Evolutionary conservation across 2,888 invertebrate genomes (phyloP).

Genomic region (Stenodema calcarata): DNA sequence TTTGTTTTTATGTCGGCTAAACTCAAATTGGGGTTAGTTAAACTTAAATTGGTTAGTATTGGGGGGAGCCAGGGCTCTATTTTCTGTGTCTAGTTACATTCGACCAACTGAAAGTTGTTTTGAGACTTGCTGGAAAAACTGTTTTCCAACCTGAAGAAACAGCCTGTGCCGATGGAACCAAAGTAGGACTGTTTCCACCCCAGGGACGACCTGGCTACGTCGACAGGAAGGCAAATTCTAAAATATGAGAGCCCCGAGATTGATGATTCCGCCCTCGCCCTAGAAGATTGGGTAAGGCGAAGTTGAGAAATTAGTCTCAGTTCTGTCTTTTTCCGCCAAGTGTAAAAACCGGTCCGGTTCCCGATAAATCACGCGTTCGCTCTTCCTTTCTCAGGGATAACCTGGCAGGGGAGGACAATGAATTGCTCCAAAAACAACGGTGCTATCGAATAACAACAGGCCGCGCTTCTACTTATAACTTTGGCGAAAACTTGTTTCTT

Average conservation of each 20-base stretch:
- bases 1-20: no score
- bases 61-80: no score
- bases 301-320: constrained; percentile 8
- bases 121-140: no score
- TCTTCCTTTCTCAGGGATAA: neutral
- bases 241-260: neutral
- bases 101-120: no score
- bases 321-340: neutral
- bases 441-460: neutral
- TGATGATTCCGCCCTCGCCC: neutral
- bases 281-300: neutral
- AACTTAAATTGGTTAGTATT: no score
- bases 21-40: no score
- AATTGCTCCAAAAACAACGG: neutral
- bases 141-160: no score
- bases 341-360: neutral
- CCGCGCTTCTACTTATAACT: neutral
- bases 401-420: neutral
- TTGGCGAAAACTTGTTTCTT: neutral
- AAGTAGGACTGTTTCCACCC: neutral
- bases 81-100: no score
- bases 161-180: no score
- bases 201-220: neutral
- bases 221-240: neutral
- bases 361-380: constrained; percentile 1